A percentile compares a stretch with the other conserved stretches of the same genome.
Evolutionary conservation across 2,888 invertebrate species (phyloP).

Genomic region (Phragmatobia fuliginosa): DNA sequence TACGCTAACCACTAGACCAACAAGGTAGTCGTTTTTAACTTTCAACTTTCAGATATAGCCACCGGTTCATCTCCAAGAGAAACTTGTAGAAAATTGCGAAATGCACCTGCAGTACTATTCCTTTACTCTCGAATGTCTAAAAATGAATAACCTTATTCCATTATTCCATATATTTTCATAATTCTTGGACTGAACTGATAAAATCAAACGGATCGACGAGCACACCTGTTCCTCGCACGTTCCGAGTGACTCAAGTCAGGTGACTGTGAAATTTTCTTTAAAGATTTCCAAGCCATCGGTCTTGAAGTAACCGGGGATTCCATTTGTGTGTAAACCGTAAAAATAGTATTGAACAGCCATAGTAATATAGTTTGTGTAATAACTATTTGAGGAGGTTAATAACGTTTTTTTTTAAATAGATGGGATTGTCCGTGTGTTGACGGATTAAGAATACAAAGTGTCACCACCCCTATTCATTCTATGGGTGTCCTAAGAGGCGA

Average conservation of each 20-base stretch:
- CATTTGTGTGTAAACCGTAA: slow-evolving; percentile 21
- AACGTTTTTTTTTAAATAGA: too few species aligned
- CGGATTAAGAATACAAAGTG: too few species aligned
- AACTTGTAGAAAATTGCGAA: neutral
- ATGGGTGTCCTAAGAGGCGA: too few species aligned
- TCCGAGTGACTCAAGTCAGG: slow-evolving; percentile 21
- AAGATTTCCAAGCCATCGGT: slow-evolving; percentile 37
- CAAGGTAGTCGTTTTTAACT: too few species aligned
- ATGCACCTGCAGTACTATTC: neutral
- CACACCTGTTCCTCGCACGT: slow-evolving; percentile 21
- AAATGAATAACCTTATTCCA: neutral
- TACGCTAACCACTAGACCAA: too few species aligned
- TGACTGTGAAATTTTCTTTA: slow-evolving; percentile 46
- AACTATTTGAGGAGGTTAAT: too few species aligned
- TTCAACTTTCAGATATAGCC: too few species aligned
- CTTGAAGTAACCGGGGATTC: slow-evolving; percentile 29
- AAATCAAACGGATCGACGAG: slow-evolving; percentile 10
- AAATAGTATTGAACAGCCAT: slow-evolving; percentile 3
- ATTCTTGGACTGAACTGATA: slow-evolving; percentile 5
- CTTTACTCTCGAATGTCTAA: neutral
- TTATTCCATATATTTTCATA: slow-evolving; percentile 9
- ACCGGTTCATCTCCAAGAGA: too few species aligned
- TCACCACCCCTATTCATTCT: too few species aligned
- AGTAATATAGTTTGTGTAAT: neutral
- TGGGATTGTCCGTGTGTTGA: too few species aligned